phyloP scores from a whole-genome alignment of 2,888 invertebrate genomes.

The Mythimna albipuncta region DNA sequence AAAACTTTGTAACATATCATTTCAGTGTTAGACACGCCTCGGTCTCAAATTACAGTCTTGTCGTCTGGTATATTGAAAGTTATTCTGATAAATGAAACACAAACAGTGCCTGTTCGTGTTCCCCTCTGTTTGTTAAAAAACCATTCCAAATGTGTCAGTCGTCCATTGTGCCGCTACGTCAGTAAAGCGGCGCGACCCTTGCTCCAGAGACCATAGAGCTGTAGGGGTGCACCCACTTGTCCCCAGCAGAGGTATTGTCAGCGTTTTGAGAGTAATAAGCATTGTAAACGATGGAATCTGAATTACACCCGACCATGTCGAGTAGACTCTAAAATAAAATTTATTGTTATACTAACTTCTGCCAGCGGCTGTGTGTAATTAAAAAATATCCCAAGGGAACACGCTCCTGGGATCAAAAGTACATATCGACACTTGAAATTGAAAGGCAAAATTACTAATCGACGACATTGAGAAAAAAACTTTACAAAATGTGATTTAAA shows the following conservation, averaged over 20 bases:
- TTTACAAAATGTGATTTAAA: too few relatives aligned
- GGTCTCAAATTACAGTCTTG: background rate
- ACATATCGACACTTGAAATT: too few relatives aligned
- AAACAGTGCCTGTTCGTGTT: background rate
- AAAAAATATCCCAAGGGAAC: too few relatives aligned
- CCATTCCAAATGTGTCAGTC: background rate
- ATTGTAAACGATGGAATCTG: background rate
- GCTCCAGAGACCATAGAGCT: background rate
- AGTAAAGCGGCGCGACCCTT: background rate
- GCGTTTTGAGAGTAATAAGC: constrained; percentile 11
- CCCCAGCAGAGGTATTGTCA: constrained; percentile 21
- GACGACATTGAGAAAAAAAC: too few relatives aligned
- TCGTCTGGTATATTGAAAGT: constrained; percentile 1
- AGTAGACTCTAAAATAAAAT: background rate
- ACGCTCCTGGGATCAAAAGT: too few relatives aligned
- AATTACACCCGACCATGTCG: background rate
- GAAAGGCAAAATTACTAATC: too few relatives aligned
- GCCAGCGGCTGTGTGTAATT: too few relatives aligned
- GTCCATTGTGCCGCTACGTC: background rate
- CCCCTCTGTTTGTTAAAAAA: constrained; percentile 11
- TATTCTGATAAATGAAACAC: constrained; percentile 8
- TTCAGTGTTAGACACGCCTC: background rate
- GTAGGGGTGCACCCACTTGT: constrained; percentile 30
- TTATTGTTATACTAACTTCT: background rate
- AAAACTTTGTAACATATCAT: background rate